Percentiles rank a stretch among this genome's conserved stretches.
Evolutionary conservation across 2,113 vertebrate species (phyloP).

Genomic region (Solea senegalensis): DNA sequence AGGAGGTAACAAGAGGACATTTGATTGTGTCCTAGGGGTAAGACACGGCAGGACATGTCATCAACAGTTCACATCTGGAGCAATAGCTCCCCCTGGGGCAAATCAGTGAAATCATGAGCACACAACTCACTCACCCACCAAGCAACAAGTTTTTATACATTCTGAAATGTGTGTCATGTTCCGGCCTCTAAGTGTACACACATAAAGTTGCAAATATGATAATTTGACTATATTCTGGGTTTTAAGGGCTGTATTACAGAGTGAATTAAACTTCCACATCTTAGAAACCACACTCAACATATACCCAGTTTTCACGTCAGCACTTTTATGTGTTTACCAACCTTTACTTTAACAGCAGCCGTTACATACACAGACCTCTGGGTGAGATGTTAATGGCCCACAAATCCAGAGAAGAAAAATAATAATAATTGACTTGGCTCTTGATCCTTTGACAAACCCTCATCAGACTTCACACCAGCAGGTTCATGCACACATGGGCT

Average conservation of each 20-base stretch:
- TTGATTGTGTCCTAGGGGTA: slow-evolving; percentile 13
- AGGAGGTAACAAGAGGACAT: slow-evolving; percentile 4
- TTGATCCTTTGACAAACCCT: slow-evolving; percentile 28
- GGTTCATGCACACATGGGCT: neutral
- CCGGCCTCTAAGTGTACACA: neutral
- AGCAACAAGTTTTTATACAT: neutral
- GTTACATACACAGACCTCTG: slow-evolving; percentile 50
- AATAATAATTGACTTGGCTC: slow-evolving; percentile 16
- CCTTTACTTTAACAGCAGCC: slow-evolving; percentile 45
- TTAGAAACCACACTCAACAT: neutral
- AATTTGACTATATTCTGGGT: neutral
- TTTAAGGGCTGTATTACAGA: neutral
- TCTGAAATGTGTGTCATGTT: neutral
- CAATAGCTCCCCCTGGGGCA: slow-evolving; percentile 78
- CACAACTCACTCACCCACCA: neutral
- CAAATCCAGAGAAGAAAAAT: slow-evolving; percentile 16
- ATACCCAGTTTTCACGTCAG: slow-evolving; percentile 29
- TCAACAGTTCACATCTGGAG: slow-evolving; percentile 51
- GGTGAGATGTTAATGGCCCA: slow-evolving; percentile 25
- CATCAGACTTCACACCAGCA: slow-evolving; percentile 17
- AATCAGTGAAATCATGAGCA: slow-evolving; percentile 33
- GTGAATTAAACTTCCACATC: neutral
- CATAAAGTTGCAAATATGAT: neutral
- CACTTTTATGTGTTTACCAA: slow-evolving; percentile 48
- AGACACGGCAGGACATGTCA: slow-evolving; percentile 13